Percentiles rank a stretch among this genome's conserved stretches.
Conservation (phyloP, 1,140 invertebrate species). For the Amphibalanus amphitrite region DNA sequence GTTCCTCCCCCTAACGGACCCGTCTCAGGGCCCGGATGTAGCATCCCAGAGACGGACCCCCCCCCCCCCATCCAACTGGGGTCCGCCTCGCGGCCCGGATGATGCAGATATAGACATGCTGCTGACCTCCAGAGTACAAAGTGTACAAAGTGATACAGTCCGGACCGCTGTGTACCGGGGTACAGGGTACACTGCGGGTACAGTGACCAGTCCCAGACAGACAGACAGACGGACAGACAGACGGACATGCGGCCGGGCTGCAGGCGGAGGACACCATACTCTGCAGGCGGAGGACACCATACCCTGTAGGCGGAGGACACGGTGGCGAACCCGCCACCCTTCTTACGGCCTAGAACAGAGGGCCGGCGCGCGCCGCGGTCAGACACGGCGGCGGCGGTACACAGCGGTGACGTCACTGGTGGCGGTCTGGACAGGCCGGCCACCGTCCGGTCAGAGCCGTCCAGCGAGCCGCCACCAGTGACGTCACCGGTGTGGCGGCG, state of each 20-base stretch:
- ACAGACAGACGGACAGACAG: not conserved
- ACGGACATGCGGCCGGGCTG: not conserved
- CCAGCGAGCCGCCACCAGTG: not conserved
- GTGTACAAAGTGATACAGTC: not conserved
- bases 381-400: not conserved
- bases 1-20: too few relatives aligned
- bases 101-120: too few relatives aligned
- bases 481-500: not conserved
- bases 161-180: too few relatives aligned
- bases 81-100: too few relatives aligned
- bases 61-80: too few relatives aligned
- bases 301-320: constrained; percentile 84
- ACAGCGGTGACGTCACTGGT: not conserved
- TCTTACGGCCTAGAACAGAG: constrained; percentile 39
- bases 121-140: too few relatives aligned
- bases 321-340: constrained; percentile 91
- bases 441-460: not conserved
- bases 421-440: not conserved
- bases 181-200: not conserved
- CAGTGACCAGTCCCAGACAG: too few relatives aligned
- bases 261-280: not conserved
- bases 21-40: too few relatives aligned
- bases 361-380: not conserved
- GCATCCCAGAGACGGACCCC: too few relatives aligned
- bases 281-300: constrained; percentile 13